phyloP scores from a whole-genome alignment of 2,797 vertebrate genomes.

The Peromyscus nudipes region DNA sequence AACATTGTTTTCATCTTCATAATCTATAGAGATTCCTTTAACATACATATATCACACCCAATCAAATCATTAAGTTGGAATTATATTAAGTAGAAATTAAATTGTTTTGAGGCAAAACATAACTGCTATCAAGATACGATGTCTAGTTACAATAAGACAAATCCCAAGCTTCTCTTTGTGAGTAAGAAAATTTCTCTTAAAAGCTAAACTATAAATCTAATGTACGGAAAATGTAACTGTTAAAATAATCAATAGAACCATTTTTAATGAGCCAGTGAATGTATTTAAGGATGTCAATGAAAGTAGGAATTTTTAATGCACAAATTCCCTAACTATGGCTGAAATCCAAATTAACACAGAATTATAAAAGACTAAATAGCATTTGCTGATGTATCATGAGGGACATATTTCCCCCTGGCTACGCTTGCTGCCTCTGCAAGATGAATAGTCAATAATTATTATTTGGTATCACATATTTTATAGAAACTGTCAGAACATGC shows the following conservation, averaged over 20 bases:
- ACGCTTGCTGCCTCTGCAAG: slow-evolving; percentile 63
- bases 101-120: slow-evolving; percentile 20
- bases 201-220: slow-evolving; percentile 19
- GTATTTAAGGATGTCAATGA: slow-evolving; percentile 68
- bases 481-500: slow-evolving; percentile 73
- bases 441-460: slow-evolving; percentile 82
- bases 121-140: slow-evolving; percentile 19
- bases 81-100: slow-evolving; percentile 9
- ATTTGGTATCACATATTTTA: slow-evolving; percentile 77
- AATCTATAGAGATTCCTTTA: not conserved
- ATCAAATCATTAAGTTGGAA: not conserved
- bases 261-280: slow-evolving; percentile 13
- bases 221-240: slow-evolving; percentile 9
- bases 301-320: slow-evolving; percentile 63
- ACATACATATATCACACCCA: not conserved
- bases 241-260: slow-evolving; percentile 53
- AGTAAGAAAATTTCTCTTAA: slow-evolving; percentile 39
- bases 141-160: not conserved
- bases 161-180: not conserved
- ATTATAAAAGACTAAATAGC: slow-evolving; percentile 63
- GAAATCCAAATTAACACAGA: slow-evolving; percentile 70
- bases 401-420: slow-evolving; percentile 58
- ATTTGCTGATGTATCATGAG: slow-evolving; percentile 67
- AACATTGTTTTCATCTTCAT: not conserved
- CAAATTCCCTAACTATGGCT: slow-evolving; percentile 53